Conservation (phyloP, 1,140 invertebrate genomes). For the Gryllus bimaculatus region DNA sequence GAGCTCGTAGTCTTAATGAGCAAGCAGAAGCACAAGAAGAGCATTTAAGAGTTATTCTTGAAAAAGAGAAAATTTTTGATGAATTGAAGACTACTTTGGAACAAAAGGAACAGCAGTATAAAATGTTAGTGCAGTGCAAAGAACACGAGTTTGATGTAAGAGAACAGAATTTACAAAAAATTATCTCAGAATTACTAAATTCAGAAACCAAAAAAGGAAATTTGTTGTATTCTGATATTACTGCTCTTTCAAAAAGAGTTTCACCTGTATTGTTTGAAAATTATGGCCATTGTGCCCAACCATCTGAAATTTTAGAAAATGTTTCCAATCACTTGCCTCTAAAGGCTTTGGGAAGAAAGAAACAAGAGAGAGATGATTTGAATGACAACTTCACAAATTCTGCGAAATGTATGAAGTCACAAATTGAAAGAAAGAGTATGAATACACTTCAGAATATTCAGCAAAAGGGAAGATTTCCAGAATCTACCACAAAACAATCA, state of each 20-base stretch:
- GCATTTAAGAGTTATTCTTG: background rate
- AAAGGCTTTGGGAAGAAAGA: no score
- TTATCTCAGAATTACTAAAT: background rate
- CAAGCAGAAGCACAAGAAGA: background rate
- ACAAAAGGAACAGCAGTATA: background rate
- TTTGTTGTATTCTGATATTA: background rate
- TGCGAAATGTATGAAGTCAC: no score
- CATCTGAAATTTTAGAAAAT: no score
- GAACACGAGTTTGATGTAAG: background rate
- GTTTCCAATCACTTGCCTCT: no score
- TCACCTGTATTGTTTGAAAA: background rate
- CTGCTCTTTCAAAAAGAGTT: background rate
- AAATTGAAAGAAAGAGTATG: no score
- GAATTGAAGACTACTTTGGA: background rate
- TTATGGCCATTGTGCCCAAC: no score
- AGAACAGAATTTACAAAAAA: background rate
- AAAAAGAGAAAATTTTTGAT: constrained; percentile 2
- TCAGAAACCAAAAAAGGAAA: background rate
- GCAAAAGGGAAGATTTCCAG: no score
- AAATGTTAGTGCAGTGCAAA: background rate
- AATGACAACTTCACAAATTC: no score
- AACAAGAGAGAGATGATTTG: no score
- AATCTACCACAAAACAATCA: no score
- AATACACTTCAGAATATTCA: no score
- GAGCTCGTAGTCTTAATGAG: background rate